A percentile compares a stretch with the other conserved stretches of the same genome.
phyloP scores from a whole-genome alignment of 2,797 vertebrate genomes.

The Xerus rutilus region DNA sequence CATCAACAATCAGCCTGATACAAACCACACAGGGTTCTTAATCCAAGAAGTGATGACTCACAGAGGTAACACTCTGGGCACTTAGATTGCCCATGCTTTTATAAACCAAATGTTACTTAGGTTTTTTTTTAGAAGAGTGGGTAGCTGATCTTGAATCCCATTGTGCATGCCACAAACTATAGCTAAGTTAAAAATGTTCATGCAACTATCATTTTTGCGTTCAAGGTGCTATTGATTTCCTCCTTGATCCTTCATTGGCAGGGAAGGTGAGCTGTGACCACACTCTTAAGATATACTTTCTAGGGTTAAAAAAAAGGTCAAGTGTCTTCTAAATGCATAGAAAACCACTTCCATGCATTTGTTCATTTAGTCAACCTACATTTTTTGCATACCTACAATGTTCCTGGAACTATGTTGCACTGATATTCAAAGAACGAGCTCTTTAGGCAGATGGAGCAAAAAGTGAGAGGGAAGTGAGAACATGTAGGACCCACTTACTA shows the following conservation, averaged over 20 bases:
- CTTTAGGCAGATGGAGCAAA: neutral
- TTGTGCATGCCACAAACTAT: neutral
- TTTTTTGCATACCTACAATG: neutral
- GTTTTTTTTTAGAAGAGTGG: neutral
- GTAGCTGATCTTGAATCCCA: constrained; percentile 34
- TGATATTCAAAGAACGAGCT: neutral
- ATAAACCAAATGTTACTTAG: constrained; percentile 34
- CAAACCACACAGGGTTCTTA: constrained; percentile 55
- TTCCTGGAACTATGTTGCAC: neutral
- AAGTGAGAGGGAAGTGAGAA: constrained; percentile 37
- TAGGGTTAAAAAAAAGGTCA: neutral
- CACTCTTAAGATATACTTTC: neutral
- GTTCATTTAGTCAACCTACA: constrained; percentile 9
- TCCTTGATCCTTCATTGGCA: neutral
- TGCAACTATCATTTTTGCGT: neutral
- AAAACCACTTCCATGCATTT: constrained; percentile 50
- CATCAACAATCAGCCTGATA: constrained; percentile 61
- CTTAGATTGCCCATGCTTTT: constrained; percentile 27
- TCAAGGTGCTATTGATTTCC: neutral
- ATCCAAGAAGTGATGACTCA: constrained; percentile 58
- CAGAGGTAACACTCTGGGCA: constrained; percentile 32
- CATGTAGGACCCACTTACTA: neutral
- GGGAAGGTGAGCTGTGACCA: constrained; percentile 2
- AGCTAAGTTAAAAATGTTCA: constrained; percentile 13
- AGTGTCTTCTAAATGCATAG: neutral